Evolutionary conservation across 1,140 invertebrate genomes (phyloP).

Genomic region (Oedothorax gibbosus): DNA sequence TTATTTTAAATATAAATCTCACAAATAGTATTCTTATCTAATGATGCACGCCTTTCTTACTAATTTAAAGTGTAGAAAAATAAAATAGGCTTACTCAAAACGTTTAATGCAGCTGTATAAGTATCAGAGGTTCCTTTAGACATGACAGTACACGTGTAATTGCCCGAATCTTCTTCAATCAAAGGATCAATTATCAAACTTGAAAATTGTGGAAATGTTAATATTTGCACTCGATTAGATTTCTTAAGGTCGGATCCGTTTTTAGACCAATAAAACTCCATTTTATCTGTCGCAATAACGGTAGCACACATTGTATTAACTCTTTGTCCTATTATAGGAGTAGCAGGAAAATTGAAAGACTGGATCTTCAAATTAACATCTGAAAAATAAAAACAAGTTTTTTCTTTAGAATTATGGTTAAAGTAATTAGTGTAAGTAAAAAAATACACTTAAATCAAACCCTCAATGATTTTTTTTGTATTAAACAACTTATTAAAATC

Average conservation of each 20-base stretch:
- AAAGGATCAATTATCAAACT: conserved; percentile 44
- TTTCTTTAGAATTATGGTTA: background rate
- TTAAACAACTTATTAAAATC: too few species aligned
- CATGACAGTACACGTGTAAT: conserved; percentile 55
- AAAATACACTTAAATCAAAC: too few species aligned
- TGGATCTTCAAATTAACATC: conserved; percentile 50
- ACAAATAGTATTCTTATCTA: background rate
- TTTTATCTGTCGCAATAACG: conserved; percentile 4
- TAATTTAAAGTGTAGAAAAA: background rate
- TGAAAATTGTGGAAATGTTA: conserved; percentile 25
- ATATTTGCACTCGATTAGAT: conserved; percentile 13
- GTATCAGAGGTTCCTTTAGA: conserved; percentile 17
- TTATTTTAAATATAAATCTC: background rate
- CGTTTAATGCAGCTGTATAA: conserved; percentile 34
- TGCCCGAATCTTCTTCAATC: conserved; percentile 45
- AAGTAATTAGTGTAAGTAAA: too few species aligned
- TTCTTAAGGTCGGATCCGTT: conserved; percentile 30
- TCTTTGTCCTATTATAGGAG: conserved; percentile 34
- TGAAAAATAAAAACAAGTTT: background rate
- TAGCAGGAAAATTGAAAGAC: conserved; percentile 38
- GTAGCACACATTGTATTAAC: conserved; percentile 57
- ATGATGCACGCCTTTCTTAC: background rate
- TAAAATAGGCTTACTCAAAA: conserved; percentile 32
- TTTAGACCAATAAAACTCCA: conserved; percentile 59
- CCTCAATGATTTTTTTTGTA: too few species aligned